Evolutionary conservation across 2,797 vertebrate genomes (phyloP).

Genomic region (Girardinus metallicus): DNA sequence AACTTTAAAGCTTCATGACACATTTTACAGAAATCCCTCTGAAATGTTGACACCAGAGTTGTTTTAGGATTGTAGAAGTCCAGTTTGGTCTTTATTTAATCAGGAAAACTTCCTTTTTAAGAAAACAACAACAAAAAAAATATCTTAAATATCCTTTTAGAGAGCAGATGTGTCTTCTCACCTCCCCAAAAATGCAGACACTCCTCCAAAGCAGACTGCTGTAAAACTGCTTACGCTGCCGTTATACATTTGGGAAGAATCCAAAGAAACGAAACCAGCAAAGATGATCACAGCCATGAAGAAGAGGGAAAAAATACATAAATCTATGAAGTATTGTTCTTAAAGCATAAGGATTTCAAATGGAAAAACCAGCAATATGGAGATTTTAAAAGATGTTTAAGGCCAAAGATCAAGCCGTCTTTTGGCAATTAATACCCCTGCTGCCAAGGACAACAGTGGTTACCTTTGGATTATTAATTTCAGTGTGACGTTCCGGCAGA

Average conservation of each 20-base stretch:
- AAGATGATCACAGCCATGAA: conserved; percentile 41
- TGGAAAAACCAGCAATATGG: conserved; percentile 15
- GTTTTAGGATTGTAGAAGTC: background rate
- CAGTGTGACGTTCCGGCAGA: conserved; percentile 48
- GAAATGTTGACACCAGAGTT: background rate
- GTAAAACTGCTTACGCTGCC: conserved; percentile 69
- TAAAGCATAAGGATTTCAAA: background rate
- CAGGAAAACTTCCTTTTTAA: background rate
- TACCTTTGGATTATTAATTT: conserved; percentile 65
- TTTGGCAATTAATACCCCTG: conserved; percentile 29
- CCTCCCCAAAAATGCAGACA: background rate
- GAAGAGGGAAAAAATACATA: too few relatives aligned
- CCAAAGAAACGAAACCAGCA: conserved; percentile 64
- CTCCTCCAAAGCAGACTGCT: conserved; percentile 17
- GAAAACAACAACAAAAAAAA: too few relatives aligned
- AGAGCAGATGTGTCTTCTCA: background rate
- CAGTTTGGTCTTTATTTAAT: background rate
- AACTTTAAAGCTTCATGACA: background rate
- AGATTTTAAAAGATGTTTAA: conserved; percentile 18
- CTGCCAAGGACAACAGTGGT: conserved; percentile 62
- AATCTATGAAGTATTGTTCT: background rate
- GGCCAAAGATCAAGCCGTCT: conserved; percentile 31
- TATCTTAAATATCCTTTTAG: background rate
- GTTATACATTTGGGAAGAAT: conserved; percentile 70
- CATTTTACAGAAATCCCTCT: background rate